Evolutionary conservation across 2,888 invertebrate genomes (phyloP).

Genomic region (Fragum fragum): DNA sequence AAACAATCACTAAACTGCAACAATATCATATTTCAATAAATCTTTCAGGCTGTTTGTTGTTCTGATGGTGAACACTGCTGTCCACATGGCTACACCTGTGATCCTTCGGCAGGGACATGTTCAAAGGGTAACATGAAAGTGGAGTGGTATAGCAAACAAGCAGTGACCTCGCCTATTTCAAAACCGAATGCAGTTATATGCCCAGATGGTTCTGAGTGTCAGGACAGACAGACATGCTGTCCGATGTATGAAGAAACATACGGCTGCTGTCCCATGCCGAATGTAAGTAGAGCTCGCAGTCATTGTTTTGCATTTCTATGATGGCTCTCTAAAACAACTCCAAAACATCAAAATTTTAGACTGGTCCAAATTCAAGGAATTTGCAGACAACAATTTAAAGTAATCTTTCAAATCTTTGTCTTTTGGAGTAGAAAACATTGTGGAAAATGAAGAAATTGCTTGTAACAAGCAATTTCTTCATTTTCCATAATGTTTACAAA

Average conservation of each 20-base stretch:
- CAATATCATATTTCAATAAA: too few relatives aligned
- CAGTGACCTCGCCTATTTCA: conserved; percentile 18
- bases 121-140: conserved; percentile 20
- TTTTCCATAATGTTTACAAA: too few relatives aligned
- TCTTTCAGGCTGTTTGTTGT: conserved; percentile 77
- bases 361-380: too few relatives aligned
- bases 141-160: conserved; percentile 65
- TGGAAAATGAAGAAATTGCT: too few relatives aligned
- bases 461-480: too few relatives aligned
- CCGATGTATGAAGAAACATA: conserved; percentile 69
- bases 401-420: too few relatives aligned
- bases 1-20: too few relatives aligned
- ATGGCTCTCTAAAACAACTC: too few relatives aligned
- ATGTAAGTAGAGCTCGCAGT: conserved; percentile 69
- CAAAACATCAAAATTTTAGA: too few relatives aligned
- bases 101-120: conserved; percentile 54
- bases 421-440: too few relatives aligned
- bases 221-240: conserved; percentile 81
- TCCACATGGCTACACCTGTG: conserved; percentile 70
- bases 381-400: too few relatives aligned
- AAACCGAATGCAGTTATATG: conserved; percentile 53
- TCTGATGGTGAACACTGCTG: conserved; percentile 81
- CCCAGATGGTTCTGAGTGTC: conserved; percentile 71
- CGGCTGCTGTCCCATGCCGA: conserved; percentile 83
- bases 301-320: too few relatives aligned